Evolutionary conservation across 1,140 invertebrate genomes (phyloP).

Genomic region (Pentalonia nigronervosa): DNA sequence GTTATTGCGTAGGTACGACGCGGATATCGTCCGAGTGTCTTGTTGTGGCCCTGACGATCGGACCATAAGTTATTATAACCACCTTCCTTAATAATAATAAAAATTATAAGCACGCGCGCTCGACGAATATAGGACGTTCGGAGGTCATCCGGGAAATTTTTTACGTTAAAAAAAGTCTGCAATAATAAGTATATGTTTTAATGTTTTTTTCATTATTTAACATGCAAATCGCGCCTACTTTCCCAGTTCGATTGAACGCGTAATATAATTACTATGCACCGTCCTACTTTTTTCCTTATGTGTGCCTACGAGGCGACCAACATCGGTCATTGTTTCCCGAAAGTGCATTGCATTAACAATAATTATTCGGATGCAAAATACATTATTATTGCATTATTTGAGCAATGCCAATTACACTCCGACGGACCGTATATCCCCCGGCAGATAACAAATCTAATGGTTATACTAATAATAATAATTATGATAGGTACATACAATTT

Average conservation of each 20-base stretch:
- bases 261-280: neutral
- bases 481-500: neutral
- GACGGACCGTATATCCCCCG: neutral
- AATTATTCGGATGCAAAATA: constrained; percentile 34
- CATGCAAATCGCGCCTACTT: neutral
- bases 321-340: neutral
- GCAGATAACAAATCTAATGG: neutral
- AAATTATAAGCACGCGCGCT: neutral
- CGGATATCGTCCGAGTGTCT: neutral
- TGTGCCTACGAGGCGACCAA: neutral
- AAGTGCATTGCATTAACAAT: neutral
- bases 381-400: neutral
- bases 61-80: neutral
- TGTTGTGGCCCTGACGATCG: neutral
- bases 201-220: neutral
- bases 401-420: constrained; percentile 8
- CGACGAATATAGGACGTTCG: neutral
- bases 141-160: constrained; percentile 8
- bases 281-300: neutral
- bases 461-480: neutral
- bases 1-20: neutral
- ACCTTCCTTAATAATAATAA: neutral
- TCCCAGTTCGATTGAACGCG: neutral
- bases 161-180: neutral
- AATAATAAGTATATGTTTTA: neutral